These are phyloP conservation scores for Odontocolon sp. DNA, from an alignment of 2,888 invertebrate genomes.

Conservation along the genomic window DNA sequence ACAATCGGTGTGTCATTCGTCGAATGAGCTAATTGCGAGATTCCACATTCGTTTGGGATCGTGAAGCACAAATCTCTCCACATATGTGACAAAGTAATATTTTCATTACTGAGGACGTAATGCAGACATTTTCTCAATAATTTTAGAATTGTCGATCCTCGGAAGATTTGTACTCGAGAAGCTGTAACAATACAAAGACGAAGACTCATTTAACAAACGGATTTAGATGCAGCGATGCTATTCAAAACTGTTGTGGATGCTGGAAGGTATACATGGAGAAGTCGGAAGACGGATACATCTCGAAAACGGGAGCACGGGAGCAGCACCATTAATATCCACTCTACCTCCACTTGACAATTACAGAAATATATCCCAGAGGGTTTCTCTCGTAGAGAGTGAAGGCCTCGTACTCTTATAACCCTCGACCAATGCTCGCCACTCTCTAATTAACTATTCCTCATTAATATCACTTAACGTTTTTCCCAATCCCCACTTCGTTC, in stretches of 20 bases:
- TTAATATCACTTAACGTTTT: constrained; percentile 71
- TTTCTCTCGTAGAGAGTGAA: constrained; percentile 32
- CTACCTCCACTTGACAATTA: constrained; percentile 69
- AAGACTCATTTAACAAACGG: no score
- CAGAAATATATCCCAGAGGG: constrained; percentile 68
- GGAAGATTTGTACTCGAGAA: no score
- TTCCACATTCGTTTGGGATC: not conserved
- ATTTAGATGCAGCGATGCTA: no score
- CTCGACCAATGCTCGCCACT: constrained; percentile 59
- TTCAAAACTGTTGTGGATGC: no score
- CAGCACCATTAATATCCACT: constrained; percentile 67
- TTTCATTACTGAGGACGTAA: not conserved
- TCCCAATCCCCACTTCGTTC: constrained; percentile 25
- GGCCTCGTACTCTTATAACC: constrained; percentile 31
- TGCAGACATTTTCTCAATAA: no score
- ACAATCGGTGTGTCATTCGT: constrained; percentile 18
- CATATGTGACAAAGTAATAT: not conserved
- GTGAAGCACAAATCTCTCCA: not conserved
- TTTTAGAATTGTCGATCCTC: no score
- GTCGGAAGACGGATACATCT: constrained; percentile 8
- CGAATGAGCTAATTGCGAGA: constrained; percentile 21
- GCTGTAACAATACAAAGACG: no score
- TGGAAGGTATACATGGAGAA: constrained; percentile 20
- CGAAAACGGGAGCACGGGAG: constrained; percentile 22
- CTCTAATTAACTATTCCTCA: constrained; percentile 72